Evolutionary conservation across 2,888 invertebrate species (phyloP), one percentile per base, ranked within the genome.

Genomic region (Apodemia duryi): DNA sequence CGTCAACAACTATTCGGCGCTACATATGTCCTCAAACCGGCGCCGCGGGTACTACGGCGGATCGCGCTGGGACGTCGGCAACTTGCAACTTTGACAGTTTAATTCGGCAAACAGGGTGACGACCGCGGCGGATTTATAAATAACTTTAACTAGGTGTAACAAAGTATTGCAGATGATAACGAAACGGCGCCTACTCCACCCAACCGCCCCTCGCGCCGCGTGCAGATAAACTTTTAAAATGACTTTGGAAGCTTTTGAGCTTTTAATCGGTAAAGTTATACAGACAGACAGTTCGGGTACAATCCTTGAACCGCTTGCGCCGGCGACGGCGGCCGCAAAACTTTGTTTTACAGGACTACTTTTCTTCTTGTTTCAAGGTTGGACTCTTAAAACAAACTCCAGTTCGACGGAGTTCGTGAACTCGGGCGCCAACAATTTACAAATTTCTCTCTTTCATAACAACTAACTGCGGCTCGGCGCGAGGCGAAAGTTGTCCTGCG

Each of bases 281-380:
- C 92, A 91, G 92, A 91, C 91, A 92, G 92, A 91, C 92, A 91
- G 92, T 91, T 91, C 88, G 91, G 91, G 91, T 83, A 90, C 92
- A 92, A 92, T 92, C 92, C 92, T 92, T 92, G 92, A 92, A 92
- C 92, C 88, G 91, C 91, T 91, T 91, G 91, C 91, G 91, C 91
- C 89, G 91, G 91, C 90, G 92, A 89, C 92, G 92, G 88, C 92
- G 86, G 91, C 91, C 92, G 91, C 92, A 91, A 91, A 92, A 92
- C 92, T 92, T 92, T 92, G 92, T 92, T 92, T 92, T 91, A 92
- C 92, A 92, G 92, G 92, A 92, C 92, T 92, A 92, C 92, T 92
- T 92, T 92, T 92, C 91, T 92, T 92, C 92, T 92, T 92, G 92
- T 92, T 92, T 92, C 92, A 92, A 92, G 92, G 92, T 92, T 92